Conservation (phyloP, 2,888 invertebrate species). For the Blastobasis adustella region DNA sequence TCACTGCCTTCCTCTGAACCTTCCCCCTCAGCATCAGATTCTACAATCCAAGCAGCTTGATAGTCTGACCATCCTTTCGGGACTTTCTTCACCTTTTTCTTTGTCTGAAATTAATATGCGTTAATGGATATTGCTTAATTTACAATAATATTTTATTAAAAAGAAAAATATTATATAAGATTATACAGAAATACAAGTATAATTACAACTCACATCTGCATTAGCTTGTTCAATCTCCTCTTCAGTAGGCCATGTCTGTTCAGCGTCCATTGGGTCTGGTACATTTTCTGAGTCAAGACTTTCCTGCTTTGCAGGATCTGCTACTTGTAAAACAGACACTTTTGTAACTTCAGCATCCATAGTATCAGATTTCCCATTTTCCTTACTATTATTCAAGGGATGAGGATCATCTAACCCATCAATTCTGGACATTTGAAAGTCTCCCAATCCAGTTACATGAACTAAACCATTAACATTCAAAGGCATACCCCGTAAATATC, state of each 20-base stretch:
- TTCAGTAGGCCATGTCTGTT: constrained; percentile 97
- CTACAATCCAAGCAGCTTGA: constrained; percentile 95
- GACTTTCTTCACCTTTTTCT: constrained; percentile 84
- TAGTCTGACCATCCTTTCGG: constrained; percentile 98
- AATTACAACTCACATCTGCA: constrained; percentile 48
- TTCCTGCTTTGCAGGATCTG: constrained; percentile 81
- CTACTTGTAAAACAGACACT: constrained; percentile 69
- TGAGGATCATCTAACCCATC: constrained; percentile 82
- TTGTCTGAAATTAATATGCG: constrained; percentile 42
- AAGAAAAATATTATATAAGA: no score
- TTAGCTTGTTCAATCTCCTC: constrained; percentile 89
- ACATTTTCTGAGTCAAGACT: constrained; percentile 86
- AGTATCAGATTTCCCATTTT: constrained; percentile 52
- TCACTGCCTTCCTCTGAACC: constrained; percentile 61
- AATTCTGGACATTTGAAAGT: constrained; percentile 92
- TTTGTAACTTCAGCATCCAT: constrained; percentile 53
- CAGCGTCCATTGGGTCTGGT: constrained; percentile 93
- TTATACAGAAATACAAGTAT: neutral
- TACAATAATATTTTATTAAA: neutral
- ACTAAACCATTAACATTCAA: constrained; percentile 92
- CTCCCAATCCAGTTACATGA: constrained; percentile 94
- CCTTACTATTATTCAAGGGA: constrained; percentile 72
- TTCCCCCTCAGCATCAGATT: constrained; percentile 77
- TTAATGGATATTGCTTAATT: neutral
- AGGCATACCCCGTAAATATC: constrained; percentile 88